Evolutionary conservation across 2,888 invertebrate genomes (phyloP).

Genomic region (Acrocyrtus sp.): DNA sequence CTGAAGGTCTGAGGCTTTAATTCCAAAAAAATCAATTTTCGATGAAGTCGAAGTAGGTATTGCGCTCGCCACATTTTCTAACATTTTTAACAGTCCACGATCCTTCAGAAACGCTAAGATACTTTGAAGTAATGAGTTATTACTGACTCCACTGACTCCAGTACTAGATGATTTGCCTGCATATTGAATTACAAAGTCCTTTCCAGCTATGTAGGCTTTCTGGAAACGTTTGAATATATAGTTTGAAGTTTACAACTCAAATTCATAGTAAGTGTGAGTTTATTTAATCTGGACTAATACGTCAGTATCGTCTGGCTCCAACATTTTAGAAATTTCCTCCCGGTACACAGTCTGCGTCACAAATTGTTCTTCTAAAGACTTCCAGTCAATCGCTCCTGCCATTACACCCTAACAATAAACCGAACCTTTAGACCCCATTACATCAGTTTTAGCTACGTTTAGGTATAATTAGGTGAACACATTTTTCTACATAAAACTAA

Average conservation of each 20-base stretch:
- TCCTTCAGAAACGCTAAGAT: slow-evolving; percentile 33
- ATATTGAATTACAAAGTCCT: slow-evolving; percentile 47
- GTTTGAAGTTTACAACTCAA: background rate
- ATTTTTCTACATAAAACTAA: slow-evolving; percentile 65
- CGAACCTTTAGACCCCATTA: no score
- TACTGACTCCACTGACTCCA: background rate
- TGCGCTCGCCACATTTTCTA: slow-evolving; percentile 26
- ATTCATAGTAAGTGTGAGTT: background rate
- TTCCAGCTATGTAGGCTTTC: slow-evolving; percentile 53
- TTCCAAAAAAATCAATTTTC: slow-evolving; percentile 26
- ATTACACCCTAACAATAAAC: slow-evolving; percentile 87
- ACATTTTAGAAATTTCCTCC: slow-evolving; percentile 87
- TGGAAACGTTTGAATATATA: slow-evolving; percentile 4
- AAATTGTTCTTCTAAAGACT: slow-evolving; percentile 87
- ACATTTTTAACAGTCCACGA: slow-evolving; percentile 40
- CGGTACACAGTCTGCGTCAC: slow-evolving; percentile 81
- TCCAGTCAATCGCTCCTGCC: slow-evolving; percentile 95
- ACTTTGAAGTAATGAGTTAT: slow-evolving; percentile 19
- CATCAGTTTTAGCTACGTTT: no score
- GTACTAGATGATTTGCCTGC: slow-evolving; percentile 7
- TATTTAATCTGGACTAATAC: slow-evolving; percentile 6
- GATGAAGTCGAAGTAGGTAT: background rate
- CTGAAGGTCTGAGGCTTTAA: slow-evolving; percentile 17
- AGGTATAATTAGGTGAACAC: slow-evolving; percentile 8
- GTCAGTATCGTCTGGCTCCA: slow-evolving; percentile 65